Percentiles rank a stretch among this genome's conserved stretches.
phyloP scores from a whole-genome alignment of 2,113 vertebrate genomes.

The Xiphophorus hellerii region DNA sequence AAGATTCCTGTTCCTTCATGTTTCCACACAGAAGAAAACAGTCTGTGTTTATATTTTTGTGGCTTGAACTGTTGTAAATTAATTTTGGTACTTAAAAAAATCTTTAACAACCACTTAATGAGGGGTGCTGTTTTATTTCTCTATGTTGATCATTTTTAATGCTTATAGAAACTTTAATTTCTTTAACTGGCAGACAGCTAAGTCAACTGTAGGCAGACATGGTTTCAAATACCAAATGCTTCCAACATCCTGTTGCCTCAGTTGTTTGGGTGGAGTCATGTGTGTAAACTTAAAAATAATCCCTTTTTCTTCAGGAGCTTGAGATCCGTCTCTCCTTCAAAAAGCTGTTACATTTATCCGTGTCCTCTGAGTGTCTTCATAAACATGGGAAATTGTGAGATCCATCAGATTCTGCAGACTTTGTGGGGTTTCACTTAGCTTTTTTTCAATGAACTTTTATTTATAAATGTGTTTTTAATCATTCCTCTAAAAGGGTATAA shows the following conservation, averaged over 20 bases:
- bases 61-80: conserved; percentile 45
- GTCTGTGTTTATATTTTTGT: conserved; percentile 48
- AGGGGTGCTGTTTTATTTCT: conserved; percentile 5
- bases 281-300: conserved; percentile 38
- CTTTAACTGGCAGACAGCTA: background rate
- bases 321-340: conserved; percentile 33
- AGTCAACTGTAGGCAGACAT: background rate
- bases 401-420: background rate
- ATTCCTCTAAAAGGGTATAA: background rate
- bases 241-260: conserved; percentile 6
- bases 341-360: background rate
- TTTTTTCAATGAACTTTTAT: too few species aligned
- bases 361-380: background rate
- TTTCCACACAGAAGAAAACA: conserved; percentile 12
- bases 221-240: background rate
- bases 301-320: background rate
- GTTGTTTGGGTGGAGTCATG: conserved; percentile 49
- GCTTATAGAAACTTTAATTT: background rate
- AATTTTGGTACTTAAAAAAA: conserved; percentile 51
- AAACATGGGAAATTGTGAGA: background rate
- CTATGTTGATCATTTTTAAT: background rate
- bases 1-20: conserved; percentile 3
- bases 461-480: too few species aligned
- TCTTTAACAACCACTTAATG: conserved; percentile 19
- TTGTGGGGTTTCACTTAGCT: too few species aligned